Conservation (phyloP, 2,888 invertebrate species). For the Drosophila paranaensis region DNA sequence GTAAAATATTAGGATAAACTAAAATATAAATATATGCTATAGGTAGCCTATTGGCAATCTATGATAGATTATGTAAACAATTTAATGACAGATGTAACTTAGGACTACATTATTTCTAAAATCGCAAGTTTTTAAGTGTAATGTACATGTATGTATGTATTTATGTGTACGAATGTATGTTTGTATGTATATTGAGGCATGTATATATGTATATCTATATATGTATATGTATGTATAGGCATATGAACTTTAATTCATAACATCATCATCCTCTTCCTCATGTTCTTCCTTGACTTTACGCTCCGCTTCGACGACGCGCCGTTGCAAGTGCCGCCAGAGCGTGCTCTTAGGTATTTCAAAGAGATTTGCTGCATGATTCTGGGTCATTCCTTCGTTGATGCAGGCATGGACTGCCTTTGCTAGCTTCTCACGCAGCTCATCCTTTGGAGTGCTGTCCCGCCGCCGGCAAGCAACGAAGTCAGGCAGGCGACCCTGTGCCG, state of each 20-base stretch:
- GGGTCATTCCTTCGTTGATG: constrained; percentile 83
- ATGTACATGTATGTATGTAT: constrained; percentile 26
- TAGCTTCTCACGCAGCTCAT: constrained; percentile 82
- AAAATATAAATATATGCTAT: background rate
- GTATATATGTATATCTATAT: constrained; percentile 6
- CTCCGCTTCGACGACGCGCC: constrained; percentile 67
- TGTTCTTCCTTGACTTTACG: constrained; percentile 64
- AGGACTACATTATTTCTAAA: constrained; percentile 34
- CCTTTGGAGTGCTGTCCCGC: constrained; percentile 83
- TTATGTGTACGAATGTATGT: constrained; percentile 9
- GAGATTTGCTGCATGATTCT: constrained; percentile 84
- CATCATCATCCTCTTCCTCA: constrained; percentile 62
- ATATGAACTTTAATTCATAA: constrained; percentile 33
- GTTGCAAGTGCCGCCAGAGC: constrained; percentile 84
- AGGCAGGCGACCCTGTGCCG: constrained; percentile 82
- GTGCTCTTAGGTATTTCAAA: constrained; percentile 85
- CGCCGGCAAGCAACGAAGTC: constrained; percentile 82
- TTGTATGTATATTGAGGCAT: constrained; percentile 4
- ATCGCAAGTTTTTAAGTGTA: constrained; percentile 11
- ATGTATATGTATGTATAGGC: constrained; percentile 3
- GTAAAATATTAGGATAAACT: background rate
- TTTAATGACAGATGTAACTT: constrained; percentile 32
- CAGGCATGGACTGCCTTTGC: constrained; percentile 84
- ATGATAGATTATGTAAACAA: constrained; percentile 27
- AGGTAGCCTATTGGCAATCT: constrained; percentile 1